Base-by-base conservation (phyloP, 1,140 invertebrate genomes). In the Brachionus sp. region DNA sequence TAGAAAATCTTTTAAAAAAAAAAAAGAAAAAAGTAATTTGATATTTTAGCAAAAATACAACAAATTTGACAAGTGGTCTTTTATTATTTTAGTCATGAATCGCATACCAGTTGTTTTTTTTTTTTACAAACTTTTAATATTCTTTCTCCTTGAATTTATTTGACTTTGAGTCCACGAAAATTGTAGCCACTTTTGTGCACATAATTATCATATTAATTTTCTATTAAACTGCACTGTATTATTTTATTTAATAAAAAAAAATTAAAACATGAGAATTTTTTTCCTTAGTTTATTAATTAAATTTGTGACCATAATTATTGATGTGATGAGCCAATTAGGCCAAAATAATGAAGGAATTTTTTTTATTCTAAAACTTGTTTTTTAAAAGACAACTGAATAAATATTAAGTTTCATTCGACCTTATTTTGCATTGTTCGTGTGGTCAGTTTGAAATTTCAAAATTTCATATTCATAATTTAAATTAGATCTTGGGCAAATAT, bases 381-480 rank as follows among this genome's bases (percentile, higher is more conserved):
- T n/a, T 29, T 29, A 70, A 23, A 70, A 70, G 37, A 70, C 66
- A 70, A 70, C 37, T 39, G 37, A 39, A 70, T 70, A 70, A 70
- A 70, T 70, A 70, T 70, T 39, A 16, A 39, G 66, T 42, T 37
- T 70, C 35, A 12, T 70, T 23, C 66, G 35, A 70, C 66, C 66
- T 70, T 70, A 70, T 70, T 39, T 57, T 57, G 2, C 16, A 57
- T 57, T 57, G 50, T 1, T 57, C 50, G 29, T 70, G 16, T 42
- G 16, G 13, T 70, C 16, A 39, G 66, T 42, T 42, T 70, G 66
- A 70, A 70, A 70, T 70, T 70, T 70, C 33, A 70, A 70, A 57
- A 70, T 37, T 66, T 66, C 64, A 66, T 66, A 29, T 66, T 66
- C 64, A 66, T 66, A 66, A 57, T 57, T 57, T 19, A 57, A 57